A percentile compares a stretch with the other conserved stretches of the same genome.
These are phyloP conservation scores for Lepus oiostolus DNA, from an alignment of 2,797 vertebrate genomes.

Conservation along the genomic window DNA sequence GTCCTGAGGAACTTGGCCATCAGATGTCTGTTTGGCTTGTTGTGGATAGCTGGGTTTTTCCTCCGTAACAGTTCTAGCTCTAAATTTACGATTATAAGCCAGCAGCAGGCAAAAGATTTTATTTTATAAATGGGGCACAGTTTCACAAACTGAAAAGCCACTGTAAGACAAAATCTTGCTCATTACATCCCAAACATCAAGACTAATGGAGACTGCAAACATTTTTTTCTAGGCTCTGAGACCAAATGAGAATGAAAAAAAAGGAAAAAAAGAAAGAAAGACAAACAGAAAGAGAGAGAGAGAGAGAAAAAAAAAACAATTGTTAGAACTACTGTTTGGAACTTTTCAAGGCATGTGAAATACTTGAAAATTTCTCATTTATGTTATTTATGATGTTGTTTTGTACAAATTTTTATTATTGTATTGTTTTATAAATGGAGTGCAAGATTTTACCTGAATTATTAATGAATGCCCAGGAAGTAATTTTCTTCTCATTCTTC, in stretches of 20 bases:
- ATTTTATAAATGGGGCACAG: not conserved
- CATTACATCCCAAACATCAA: not conserved
- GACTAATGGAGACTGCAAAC: not conserved
- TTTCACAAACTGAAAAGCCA: not conserved
- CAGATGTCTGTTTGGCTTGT: not conserved
- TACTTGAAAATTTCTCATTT: constrained; percentile 77
- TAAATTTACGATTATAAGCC: not conserved
- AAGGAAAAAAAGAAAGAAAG: not conserved
- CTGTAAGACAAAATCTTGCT: not conserved
- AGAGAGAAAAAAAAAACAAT: not conserved
- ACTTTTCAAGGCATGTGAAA: constrained; percentile 59
- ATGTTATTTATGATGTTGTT: constrained; percentile 75
- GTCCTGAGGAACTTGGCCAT: not conserved
- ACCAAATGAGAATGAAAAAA: not conserved
- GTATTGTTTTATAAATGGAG: constrained; percentile 69
- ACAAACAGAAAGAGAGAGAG: not conserved
- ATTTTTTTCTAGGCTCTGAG: not conserved
- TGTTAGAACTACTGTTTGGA: constrained; percentile 33
- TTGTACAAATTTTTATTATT: constrained; percentile 68
- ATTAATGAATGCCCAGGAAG: constrained; percentile 59
- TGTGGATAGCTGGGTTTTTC: not conserved
- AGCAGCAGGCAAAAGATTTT: not conserved
- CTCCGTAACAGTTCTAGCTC: not conserved
- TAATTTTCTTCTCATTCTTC: constrained; percentile 73
- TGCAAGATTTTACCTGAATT: constrained; percentile 31